Conservation (phyloP, 2,888 invertebrate genomes). For the Spodoptera littoralis region DNA sequence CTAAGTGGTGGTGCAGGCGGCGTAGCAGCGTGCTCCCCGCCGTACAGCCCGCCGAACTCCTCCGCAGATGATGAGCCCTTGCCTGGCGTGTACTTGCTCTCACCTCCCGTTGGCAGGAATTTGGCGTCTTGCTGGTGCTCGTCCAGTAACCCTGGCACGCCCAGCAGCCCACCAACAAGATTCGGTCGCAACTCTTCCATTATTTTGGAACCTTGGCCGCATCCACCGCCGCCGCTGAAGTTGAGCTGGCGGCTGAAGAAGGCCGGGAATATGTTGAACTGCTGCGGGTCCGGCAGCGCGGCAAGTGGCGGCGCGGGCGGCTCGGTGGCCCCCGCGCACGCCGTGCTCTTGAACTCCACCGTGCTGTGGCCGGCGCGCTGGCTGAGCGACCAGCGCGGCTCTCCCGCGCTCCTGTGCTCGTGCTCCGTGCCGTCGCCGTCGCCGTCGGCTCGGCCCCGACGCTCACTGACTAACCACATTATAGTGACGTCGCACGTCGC, state of each 20-base stretch:
- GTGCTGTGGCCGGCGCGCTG: constrained; percentile 90
- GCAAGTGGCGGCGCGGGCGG: constrained; percentile 88
- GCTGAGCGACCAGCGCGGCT: constrained; percentile 84
- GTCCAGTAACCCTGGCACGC: constrained; percentile 93
- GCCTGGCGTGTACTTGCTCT: constrained; percentile 88
- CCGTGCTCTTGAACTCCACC: constrained; percentile 95
- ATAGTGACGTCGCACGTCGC: constrained; percentile 86
- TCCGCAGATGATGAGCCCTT: constrained; percentile 94
- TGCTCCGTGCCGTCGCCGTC: constrained; percentile 83
- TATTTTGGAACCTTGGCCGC: constrained; percentile 92
- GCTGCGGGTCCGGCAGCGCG: constrained; percentile 91
- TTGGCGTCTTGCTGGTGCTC: constrained; percentile 91
- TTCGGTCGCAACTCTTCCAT: constrained; percentile 96
- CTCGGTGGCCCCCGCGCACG: constrained; percentile 90
- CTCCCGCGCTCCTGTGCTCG: constrained; percentile 80
- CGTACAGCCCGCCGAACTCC: constrained; percentile 96
- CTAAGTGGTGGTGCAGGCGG: constrained; percentile 89
- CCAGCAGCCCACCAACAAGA: constrained; percentile 93
- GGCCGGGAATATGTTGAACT: constrained; percentile 97
- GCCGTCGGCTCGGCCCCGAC: constrained; percentile 89
- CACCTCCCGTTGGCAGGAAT: constrained; percentile 86
- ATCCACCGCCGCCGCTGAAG: constrained; percentile 92
- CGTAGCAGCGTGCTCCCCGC: constrained; percentile 92
- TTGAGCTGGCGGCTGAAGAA: constrained; percentile 96
- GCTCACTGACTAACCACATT: constrained; percentile 91